Evolutionary conservation across 2,113 vertebrate species (phyloP).

Genomic region (Edolisoma coerulescens): DNA sequence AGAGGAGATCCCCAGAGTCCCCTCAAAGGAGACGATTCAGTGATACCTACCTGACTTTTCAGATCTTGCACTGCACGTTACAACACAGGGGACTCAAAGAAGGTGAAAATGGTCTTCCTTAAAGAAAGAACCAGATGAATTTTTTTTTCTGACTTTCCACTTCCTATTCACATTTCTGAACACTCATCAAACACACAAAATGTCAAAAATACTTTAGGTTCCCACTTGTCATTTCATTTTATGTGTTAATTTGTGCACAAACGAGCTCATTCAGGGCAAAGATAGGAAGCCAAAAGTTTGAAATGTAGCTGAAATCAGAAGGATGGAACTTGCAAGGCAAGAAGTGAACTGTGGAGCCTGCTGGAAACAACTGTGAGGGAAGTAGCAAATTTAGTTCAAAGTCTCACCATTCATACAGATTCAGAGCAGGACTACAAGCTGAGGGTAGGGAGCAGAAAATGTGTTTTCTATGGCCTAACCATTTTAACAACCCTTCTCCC

Average conservation of each 20-base stretch:
- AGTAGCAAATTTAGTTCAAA: neutral
- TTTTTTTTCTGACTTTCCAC: neutral
- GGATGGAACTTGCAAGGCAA: neutral
- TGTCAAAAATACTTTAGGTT: neutral
- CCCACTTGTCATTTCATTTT: neutral
- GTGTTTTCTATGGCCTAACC: neutral
- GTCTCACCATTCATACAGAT: neutral
- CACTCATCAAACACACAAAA: neutral
- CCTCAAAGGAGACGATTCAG: neutral
- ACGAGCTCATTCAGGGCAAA: neutral
- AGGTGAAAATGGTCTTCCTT: neutral
- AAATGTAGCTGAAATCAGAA: neutral
- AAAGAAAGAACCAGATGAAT: neutral
- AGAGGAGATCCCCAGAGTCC: neutral
- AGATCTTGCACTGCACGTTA: neutral
- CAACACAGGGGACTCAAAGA: neutral
- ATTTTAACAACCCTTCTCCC: neutral
- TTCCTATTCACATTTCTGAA: neutral
- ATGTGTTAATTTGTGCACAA: neutral
- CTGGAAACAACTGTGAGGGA: neutral
- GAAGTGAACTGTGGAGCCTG: neutral
- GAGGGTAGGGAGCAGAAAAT: neutral
- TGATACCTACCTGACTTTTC: neutral
- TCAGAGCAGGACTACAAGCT: neutral
- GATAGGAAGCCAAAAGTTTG: neutral